Evolutionary conservation across 2,888 invertebrate species (phyloP).

Genomic region (Drosophila neoperkinsi): DNA sequence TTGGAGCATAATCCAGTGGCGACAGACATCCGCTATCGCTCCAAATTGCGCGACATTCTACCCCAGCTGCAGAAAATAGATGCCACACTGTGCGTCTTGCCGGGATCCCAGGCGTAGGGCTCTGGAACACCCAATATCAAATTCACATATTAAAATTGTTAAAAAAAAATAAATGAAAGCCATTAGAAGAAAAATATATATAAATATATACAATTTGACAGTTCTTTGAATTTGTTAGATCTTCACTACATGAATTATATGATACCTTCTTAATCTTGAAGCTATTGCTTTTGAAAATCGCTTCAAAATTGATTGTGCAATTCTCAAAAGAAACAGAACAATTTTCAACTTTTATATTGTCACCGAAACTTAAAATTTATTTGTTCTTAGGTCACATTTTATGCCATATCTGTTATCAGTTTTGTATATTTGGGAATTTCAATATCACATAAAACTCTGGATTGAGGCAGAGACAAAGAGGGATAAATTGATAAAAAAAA

Average conservation of each 20-base stretch:
- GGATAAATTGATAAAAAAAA: not conserved
- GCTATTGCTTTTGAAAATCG: not conserved
- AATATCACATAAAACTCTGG: not conserved
- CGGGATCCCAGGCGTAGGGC: conserved; percentile 53
- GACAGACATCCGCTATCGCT: conserved; percentile 93
- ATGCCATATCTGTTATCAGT: not conserved
- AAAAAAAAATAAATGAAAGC: conserved; percentile 7
- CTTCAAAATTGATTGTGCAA: not conserved
- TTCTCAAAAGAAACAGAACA: not conserved
- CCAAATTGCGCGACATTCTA: conserved; percentile 94
- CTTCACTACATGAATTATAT: not conserved
- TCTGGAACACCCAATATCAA: not conserved
- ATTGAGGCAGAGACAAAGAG: not conserved
- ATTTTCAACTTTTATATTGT: not conserved
- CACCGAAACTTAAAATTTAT: not conserved
- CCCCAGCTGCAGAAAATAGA: conserved; percentile 96
- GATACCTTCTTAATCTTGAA: not conserved
- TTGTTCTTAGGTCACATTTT: not conserved
- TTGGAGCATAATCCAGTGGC: conserved; percentile 96
- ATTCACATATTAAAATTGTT: conserved; percentile 13
- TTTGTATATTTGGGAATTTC: not conserved
- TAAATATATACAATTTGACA: conserved; percentile 11
- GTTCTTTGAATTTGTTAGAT: not conserved
- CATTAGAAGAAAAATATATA: conserved; percentile 15
- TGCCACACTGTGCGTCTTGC: conserved; percentile 91